Evolutionary conservation across 2,888 invertebrate genomes (phyloP), one percentile per base, ranked within the genome.

Genomic region (Polydrusus cervinus): DNA sequence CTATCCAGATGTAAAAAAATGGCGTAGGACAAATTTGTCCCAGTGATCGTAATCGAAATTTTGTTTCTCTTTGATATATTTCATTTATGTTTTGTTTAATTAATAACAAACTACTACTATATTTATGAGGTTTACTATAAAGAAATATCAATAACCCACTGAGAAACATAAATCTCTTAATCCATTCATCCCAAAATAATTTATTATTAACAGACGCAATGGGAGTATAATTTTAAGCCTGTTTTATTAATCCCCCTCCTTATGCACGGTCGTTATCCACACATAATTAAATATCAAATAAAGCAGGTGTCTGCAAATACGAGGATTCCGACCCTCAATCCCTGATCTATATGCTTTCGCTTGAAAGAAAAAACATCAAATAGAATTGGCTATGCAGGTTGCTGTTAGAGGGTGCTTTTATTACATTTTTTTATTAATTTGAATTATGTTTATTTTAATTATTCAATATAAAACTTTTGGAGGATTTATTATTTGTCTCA

Each of bases 221-320:
- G 34, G 16, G 18, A 18, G 49, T 53, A 38, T 49, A 70, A 38
- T 76, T 78, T 80, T 81, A 81, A 80, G 80, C 75, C 71, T 72
- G 78, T 80, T 78, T 80, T 77, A 79, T 80, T 80, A 80, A 80
- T 79, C 77, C 77, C 78, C 79, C 78, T 74, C 72, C 72, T 77
- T 78, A 71, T 78, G 40, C 66, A 79, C 75, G 81, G 80, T 79
- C 79, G 79, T 84, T 83, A 81, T 83, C 80, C 80, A 81, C 83
- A 83, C 82, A 80, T 84, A 83, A 84, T 83, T 84, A 81, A 83
- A 84, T 82, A 83, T 83, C 81, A 81, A 82, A 83, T 83, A 81
- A 82, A 82, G 81, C 83, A 83, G 83, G 83, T 83, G 83, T 80
- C 76, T 68, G 75, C 75, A 72, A 75, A 75, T 75, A 64, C 34